Evolutionary conservation across 1,140 invertebrate genomes (phyloP).

Genomic region (Hyles vespertilio): DNA sequence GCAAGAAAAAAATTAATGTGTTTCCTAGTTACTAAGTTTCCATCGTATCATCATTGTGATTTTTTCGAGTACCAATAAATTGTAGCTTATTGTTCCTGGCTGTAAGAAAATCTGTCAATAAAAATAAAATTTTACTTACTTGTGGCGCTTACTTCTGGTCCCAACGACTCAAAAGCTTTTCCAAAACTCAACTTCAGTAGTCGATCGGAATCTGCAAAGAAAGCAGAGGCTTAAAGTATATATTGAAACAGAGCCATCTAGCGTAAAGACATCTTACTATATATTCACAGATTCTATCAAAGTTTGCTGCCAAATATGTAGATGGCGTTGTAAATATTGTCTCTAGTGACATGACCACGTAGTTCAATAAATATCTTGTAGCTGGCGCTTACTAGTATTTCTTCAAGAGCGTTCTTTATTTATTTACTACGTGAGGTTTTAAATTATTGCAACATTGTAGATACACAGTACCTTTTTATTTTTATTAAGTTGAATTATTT

Average conservation of each 20-base stretch:
- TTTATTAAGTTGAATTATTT: too few relatives aligned
- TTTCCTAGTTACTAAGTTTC: too few relatives aligned
- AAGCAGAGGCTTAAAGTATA: slow-evolving; percentile 2
- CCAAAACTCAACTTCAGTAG: slow-evolving; percentile 64
- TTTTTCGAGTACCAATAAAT: too few relatives aligned
- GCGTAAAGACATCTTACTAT: too few relatives aligned
- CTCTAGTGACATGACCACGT: not conserved
- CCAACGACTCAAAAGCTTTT: slow-evolving; percentile 65
- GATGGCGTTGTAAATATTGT: not conserved
- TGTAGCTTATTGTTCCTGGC: too few relatives aligned
- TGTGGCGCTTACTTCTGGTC: slow-evolving; percentile 69
- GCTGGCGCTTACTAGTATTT: slow-evolving; percentile 3
- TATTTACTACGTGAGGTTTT: too few relatives aligned
- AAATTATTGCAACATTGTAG: too few relatives aligned
- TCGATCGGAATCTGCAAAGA: slow-evolving; percentile 62
- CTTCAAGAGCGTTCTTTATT: too few relatives aligned
- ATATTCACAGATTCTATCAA: too few relatives aligned
- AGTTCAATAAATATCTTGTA: not conserved
- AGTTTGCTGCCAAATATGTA: not conserved
- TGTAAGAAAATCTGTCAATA: not conserved
- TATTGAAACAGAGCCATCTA: not conserved
- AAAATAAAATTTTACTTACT: slow-evolving; percentile 48
- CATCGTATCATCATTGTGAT: too few relatives aligned
- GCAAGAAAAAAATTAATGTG: too few relatives aligned
- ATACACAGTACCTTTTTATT: too few relatives aligned